These are phyloP conservation scores for Dendrolimus kikuchii DNA, from an alignment of 1,140 invertebrate species.

Conservation along the genomic window DNA sequence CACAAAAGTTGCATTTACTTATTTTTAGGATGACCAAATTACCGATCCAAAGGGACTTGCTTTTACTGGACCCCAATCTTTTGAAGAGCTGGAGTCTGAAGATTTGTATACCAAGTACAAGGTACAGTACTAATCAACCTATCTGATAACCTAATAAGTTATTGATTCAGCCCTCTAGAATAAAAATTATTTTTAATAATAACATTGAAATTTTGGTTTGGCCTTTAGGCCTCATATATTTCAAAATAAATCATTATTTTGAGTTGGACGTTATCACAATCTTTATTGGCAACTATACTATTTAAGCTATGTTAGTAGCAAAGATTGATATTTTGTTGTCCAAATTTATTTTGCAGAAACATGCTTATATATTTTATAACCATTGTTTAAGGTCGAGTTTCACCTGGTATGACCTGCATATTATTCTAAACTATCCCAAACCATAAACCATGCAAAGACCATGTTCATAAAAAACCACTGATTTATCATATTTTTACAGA, in stretches of 20 bases:
- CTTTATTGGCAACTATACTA: background rate
- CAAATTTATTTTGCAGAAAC: background rate
- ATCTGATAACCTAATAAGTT: too few relatives aligned
- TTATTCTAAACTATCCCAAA: too few relatives aligned
- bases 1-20: background rate
- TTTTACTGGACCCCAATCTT: conserved; percentile 54
- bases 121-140: conserved; percentile 62
- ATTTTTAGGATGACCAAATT: conserved; percentile 61
- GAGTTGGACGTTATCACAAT: background rate
- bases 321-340: background rate
- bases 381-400: too few relatives aligned
- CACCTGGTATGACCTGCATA: too few relatives aligned
- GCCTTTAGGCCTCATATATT: too few relatives aligned
- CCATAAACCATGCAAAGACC: too few relatives aligned
- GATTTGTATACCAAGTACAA: conserved; percentile 97
- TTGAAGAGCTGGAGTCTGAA: conserved; percentile 87
- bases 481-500: conserved; percentile 73
- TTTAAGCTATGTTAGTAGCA: background rate
- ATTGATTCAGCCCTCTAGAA: too few relatives aligned
- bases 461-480: too few relatives aligned
- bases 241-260: too few relatives aligned
- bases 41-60: conserved; percentile 55
- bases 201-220: too few relatives aligned
- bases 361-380: too few relatives aligned
- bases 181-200: too few relatives aligned